Evolutionary conservation across 2,113 vertebrate species (phyloP), one percentile per base, ranked within the genome.

Genomic region (Vireo altiloquus): DNA sequence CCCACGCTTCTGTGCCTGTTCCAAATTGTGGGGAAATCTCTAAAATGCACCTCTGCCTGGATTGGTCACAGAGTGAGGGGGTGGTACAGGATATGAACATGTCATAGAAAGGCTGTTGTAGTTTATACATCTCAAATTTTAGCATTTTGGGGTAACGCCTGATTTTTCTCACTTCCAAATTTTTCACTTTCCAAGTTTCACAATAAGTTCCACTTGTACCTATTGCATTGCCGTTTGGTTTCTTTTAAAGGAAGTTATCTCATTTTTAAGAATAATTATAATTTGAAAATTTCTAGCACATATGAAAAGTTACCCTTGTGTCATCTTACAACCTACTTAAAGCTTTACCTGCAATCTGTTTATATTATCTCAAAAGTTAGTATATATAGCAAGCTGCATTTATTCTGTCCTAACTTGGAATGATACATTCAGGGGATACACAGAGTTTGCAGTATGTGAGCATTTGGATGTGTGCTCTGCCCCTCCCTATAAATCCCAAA

Each of bases 1-100:
- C n/a, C 50, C 46, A 3, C 1, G 2, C n/a, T 10, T 14, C 7
- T 2, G 3, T 23, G 30, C 16, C n/a, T 13, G 2, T 24, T 71
- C 47, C 30, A 11, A 50, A 39, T 15, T 14, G 30, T 22, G 31
- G 2, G 3, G 61, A 52, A 40, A 53, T 66, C 56, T 20, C 57
- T 33, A 31, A 13, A 6, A 0, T 31, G 11, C 18, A 14, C 13
- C 7, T 79, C 64, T 63, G 44, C 25, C 25, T 42, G 14, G 19
- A 28, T 1, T 37, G 18, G 50, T 35, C 56, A 20, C 66, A 50
- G 61, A 22, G 16, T 33, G 60, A 59, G 19, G 25, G 13, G 10
- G 22, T 37, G 57, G 14, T 27, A 9, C 1, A 18, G 39, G 39
- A 27, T 21, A 8, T 4, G 25, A 19, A 28, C 24, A 19, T 53